Evolutionary conservation across 2,113 vertebrate genomes (phyloP).

Genomic region (Casuarius casuarius): DNA sequence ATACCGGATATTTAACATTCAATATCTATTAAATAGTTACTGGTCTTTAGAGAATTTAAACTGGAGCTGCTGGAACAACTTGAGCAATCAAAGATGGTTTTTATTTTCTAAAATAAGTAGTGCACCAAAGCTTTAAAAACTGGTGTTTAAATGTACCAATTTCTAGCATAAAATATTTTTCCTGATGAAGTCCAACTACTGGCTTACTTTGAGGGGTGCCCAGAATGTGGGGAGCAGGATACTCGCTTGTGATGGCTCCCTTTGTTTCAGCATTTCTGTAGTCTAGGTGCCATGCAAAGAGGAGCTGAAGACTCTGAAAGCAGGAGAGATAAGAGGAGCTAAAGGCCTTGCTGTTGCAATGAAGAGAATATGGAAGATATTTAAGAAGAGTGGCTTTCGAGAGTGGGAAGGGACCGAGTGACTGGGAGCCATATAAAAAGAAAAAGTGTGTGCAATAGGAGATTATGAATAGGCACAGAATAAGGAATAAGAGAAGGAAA

Average conservation of each 20-base stretch:
- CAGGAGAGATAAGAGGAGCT: not conserved
- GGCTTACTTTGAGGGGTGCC: not conserved
- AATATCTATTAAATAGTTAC: not conserved
- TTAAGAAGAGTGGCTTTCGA: not conserved
- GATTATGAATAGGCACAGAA: not conserved
- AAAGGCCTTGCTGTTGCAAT: not conserved
- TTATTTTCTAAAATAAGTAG: not conserved
- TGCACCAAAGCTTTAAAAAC: not conserved
- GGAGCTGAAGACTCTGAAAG: not conserved
- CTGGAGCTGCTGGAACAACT: not conserved
- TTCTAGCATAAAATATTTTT: not conserved
- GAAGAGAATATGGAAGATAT: not conserved
- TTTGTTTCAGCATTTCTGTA: not conserved
- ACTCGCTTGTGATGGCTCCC: not conserved
- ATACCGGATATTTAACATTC: not conserved
- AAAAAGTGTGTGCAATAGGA: not conserved
- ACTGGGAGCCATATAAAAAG: not conserved
- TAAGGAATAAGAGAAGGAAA: not conserved
- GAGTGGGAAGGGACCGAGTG: not conserved
- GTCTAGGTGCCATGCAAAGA: not conserved
- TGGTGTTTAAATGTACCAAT: not conserved
- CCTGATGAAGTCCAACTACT: not conserved
- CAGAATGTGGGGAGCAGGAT: not conserved
- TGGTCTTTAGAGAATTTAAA: not conserved
- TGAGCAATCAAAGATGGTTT: not conserved